Conservation (phyloP, 1,140 invertebrate genomes). For the Ylistrum balloti region DNA sequence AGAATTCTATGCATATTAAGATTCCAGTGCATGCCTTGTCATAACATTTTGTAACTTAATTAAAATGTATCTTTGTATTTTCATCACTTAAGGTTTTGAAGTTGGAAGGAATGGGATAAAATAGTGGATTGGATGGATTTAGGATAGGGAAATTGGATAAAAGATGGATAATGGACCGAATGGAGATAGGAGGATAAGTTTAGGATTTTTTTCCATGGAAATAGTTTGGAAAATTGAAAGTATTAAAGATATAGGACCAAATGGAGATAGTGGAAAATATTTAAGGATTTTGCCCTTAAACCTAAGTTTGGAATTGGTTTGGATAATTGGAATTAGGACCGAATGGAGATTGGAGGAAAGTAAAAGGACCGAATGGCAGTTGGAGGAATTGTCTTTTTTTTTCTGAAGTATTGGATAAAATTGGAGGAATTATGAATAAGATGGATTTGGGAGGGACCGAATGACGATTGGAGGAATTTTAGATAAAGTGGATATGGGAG, state of each 20-base stretch:
- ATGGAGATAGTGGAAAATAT: neutral
- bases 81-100: constrained; percentile 1
- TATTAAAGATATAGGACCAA: neutral
- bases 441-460: constrained; percentile 26
- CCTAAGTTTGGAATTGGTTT: neutral
- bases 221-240: neutral
- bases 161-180: constrained; percentile 27
- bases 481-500: neutral
- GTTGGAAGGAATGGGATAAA: constrained; percentile 15
- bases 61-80: constrained; percentile 20
- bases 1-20: neutral
- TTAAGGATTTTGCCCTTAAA: neutral
- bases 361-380: neutral
- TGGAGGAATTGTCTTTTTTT: neutral
- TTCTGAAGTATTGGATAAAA: neutral
- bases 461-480: neutral
- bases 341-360: neutral
- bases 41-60: neutral
- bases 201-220: neutral
- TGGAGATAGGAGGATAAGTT: constrained; percentile 1
- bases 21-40: neutral
- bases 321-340: neutral
- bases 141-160: constrained; percentile 25
- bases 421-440: neutral
- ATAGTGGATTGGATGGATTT: constrained; percentile 12